These are phyloP conservation scores for Oopsacas minuta DNA, from an alignment of 37 sponge, comb jelly and placozoan species.

Conservation along the genomic window DNA sequence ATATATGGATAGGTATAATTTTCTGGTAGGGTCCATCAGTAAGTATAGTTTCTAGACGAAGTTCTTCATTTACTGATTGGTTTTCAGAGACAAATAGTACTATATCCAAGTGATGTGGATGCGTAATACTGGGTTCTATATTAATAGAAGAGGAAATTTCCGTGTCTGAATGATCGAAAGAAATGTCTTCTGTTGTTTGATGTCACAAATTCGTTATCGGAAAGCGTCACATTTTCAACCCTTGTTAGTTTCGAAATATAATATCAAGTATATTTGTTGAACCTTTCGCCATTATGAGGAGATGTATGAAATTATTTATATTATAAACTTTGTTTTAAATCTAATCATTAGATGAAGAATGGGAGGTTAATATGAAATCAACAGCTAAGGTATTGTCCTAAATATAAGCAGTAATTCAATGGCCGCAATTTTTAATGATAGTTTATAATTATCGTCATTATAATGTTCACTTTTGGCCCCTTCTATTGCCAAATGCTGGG, in stretches of 20 bases:
- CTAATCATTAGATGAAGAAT: too few species aligned
- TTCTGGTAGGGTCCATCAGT: not conserved
- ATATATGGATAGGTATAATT: conserved; percentile 7
- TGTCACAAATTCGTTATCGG: not conserved
- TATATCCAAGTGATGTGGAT: conserved; percentile 14
- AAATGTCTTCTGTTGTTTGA: not conserved
- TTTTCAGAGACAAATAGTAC: conserved; percentile 4
- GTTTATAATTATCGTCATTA: too few species aligned
- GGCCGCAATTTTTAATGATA: too few species aligned
- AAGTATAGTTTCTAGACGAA: conserved; percentile 7
- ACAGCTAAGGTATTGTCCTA: too few species aligned
- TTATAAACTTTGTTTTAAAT: too few species aligned
- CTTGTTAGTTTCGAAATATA: not conserved
- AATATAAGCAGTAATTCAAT: too few species aligned
- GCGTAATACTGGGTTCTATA: conserved; percentile 13
- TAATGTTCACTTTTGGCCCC: too few species aligned
- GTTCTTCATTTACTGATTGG: conserved; percentile 18
- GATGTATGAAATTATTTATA: too few species aligned
- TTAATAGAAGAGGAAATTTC: not conserved
- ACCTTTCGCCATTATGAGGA: not conserved
- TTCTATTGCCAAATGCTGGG: too few species aligned
- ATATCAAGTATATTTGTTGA: not conserved
- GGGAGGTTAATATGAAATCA: too few species aligned
- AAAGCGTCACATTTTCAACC: not conserved
- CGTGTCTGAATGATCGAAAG: conserved; percentile 10